phyloP scores from a whole-genome alignment of 2,113 vertebrate genomes.

The Rhinolophus ferrumequinum region DNA sequence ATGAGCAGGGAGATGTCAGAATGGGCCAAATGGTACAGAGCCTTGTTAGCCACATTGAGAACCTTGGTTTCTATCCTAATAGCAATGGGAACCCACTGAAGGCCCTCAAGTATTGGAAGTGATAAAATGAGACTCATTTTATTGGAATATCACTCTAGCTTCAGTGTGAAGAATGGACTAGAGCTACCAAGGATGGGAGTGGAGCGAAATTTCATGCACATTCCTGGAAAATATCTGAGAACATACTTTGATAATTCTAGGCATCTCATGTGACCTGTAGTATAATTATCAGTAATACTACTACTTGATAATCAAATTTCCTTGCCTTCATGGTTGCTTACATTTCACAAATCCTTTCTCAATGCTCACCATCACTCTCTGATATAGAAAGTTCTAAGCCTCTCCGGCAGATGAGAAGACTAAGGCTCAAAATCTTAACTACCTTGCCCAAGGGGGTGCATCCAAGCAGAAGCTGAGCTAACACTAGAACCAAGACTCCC shows the following conservation, averaged over 20 bases:
- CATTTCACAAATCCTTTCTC: constrained; percentile 24
- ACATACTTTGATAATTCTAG: background rate
- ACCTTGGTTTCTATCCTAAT: background rate
- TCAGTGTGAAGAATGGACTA: background rate
- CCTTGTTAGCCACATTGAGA: background rate
- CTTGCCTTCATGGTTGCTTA: background rate
- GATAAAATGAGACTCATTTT: background rate
- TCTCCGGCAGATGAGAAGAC: background rate
- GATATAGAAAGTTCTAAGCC: background rate
- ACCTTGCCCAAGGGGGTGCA: background rate
- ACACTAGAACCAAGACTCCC: background rate
- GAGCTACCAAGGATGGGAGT: background rate
- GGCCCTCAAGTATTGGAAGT: background rate
- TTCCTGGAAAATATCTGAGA: constrained; percentile 9
- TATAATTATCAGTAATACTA: background rate
- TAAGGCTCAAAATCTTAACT: background rate
- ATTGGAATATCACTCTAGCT: constrained; percentile 12
- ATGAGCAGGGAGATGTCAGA: background rate
- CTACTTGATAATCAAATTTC: background rate
- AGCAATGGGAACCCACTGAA: background rate
- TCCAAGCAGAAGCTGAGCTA: background rate
- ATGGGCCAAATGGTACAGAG: background rate
- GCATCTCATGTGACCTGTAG: background rate
- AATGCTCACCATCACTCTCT: background rate
- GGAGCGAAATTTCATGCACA: background rate